Base-by-base conservation (phyloP, 2,888 invertebrate genomes). In the Notodonta dromedarius region DNA sequence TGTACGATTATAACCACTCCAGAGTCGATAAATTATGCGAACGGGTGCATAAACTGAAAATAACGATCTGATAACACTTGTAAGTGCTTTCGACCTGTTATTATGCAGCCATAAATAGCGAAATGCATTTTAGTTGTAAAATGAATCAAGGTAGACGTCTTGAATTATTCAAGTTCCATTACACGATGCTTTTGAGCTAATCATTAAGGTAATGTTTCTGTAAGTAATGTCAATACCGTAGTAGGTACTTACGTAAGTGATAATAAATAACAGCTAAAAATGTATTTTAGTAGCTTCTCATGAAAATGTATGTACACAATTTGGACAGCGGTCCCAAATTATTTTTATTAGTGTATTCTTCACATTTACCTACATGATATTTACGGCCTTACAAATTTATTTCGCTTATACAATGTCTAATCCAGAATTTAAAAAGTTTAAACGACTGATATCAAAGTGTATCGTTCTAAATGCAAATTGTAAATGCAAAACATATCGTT, bases 391-490 rank as follows among this genome's bases (percentile, higher is more conserved):
- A 42, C 42, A 11, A 9, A 4, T 42, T 11, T 4, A 42, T 11
- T 42, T 4, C 11, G 9, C 9, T 42, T 8, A 11, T 42, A 42
- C 12, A 42, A 42, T 42, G 12, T 42, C 11, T 12, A 42, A 12
- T 42, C 11, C 11, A 11, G 42, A 42, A 11, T 42, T 42, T 1
- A 42, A 35, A 35, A 35, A 35, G 2, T 35, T 12, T 42, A 11
- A 11, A 42, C 42, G 4, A 12, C 42, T 9, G 62, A 64, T 62
- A 74, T 67, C 59, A 65, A 76, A 74, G 73, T 63, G 65, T 66
- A 78, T 80, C 82, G 74, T 76, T 84, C 74, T 84, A 84, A 79
- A 76, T 76, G 85, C 78, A 80, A 84, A 84, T 83, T 57, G 50
- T 40, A 58, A 67, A 76, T 71, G 65, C 66, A 69, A 65, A 71